Conservation (phyloP, 2,113 vertebrate genomes). For the Anguilla japonica region DNA sequence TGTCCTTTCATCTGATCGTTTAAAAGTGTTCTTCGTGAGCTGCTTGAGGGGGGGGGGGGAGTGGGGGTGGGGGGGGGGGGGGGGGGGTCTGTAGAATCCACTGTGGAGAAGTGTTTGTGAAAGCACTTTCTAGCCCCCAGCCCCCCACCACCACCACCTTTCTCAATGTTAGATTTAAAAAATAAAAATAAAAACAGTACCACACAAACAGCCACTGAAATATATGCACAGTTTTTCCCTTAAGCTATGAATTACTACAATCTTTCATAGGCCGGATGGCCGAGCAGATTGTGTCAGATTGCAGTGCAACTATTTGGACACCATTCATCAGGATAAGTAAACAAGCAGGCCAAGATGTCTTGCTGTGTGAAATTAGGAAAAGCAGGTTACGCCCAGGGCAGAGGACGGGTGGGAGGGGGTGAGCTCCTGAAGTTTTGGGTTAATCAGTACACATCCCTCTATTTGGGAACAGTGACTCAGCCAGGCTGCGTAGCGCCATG, state of each 20-base stretch:
- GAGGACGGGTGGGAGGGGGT: too few species aligned
- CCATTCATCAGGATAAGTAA: not conserved
- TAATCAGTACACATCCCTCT: not conserved
- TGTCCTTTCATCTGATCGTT: not conserved
- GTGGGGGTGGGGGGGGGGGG: not conserved
- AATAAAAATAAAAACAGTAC: too few species aligned
- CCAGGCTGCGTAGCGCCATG: too few species aligned
- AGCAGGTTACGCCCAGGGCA: not conserved
- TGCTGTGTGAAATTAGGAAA: not conserved
- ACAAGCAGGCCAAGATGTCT: not conserved
- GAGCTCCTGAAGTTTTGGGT: too few species aligned
- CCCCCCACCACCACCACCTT: not conserved
- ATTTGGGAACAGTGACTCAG: not conserved
- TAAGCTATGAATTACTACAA: too few species aligned
- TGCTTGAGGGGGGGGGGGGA: not conserved
- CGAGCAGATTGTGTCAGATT: too few species aligned
- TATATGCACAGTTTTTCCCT: not conserved
- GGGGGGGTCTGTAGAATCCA: not conserved
- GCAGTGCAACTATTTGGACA: not conserved
- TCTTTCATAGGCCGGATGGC: too few species aligned
- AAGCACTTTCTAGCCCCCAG: not conserved
- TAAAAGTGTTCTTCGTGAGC: too few species aligned
- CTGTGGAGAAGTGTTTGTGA: not conserved
- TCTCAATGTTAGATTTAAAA: not conserved
- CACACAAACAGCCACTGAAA: not conserved